Percentiles rank a stretch among this genome's conserved stretches.
Evolutionary conservation across 2,888 invertebrate species (phyloP).

Genomic region (Bimastos eiseni): DNA sequence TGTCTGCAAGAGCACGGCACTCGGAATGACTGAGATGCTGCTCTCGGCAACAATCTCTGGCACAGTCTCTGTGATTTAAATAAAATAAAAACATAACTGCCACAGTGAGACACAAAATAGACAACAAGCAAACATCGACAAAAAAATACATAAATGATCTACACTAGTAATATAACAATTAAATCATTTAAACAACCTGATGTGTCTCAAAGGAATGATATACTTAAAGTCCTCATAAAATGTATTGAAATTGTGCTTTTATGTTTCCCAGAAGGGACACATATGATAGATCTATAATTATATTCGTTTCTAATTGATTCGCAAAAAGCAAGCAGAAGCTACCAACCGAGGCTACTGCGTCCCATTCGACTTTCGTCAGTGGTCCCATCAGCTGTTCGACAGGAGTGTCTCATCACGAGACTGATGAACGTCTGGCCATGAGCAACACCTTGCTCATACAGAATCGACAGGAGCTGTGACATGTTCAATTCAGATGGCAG

Average conservation of each 20-base stretch:
- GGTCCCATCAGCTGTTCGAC: not conserved
- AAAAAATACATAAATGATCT: not conserved
- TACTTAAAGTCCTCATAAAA: not conserved
- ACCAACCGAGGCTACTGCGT: slow-evolving; percentile 14
- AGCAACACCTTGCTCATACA: slow-evolving; percentile 52
- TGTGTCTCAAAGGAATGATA: not conserved
- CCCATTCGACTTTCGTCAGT: not conserved
- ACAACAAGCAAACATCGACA: not conserved
- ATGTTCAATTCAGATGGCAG: slow-evolving; percentile 68
- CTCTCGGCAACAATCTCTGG: not conserved
- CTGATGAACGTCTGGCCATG: slow-evolving; percentile 52
- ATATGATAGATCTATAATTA: too few relatives aligned
- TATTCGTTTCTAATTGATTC: not conserved
- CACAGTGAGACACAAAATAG: not conserved
- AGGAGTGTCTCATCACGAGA: slow-evolving; percentile 45
- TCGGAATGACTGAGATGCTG: not conserved
- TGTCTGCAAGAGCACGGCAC: slow-evolving; percentile 17
- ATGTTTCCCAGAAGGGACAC: too few relatives aligned
- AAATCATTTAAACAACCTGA: not conserved
- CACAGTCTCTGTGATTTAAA: not conserved
- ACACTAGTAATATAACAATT: not conserved
- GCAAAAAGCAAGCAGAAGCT: not conserved
- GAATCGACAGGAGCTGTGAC: slow-evolving; percentile 68
- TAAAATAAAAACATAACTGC: not conserved
- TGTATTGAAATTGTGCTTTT: not conserved